Evolutionary conservation across 2,797 vertebrate genomes (phyloP), one percentile per base, ranked within the genome.

Genomic region (Columba guinea): DNA sequence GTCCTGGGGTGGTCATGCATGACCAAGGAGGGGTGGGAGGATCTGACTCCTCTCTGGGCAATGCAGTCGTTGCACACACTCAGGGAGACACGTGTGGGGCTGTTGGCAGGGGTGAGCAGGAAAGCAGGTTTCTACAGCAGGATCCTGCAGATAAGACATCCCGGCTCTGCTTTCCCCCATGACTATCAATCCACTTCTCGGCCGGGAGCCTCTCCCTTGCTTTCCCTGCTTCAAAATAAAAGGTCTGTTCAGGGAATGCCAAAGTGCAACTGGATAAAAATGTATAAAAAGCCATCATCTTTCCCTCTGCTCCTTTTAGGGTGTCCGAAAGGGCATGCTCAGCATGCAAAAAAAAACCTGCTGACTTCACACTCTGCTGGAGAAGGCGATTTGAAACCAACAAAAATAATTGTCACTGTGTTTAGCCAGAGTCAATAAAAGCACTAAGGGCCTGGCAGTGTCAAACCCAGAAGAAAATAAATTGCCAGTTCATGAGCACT

Each of bases 371-470:
- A 96, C 93, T 95, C 93, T 51, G 62, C 51, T 94, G 84, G 86
- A 96, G 89, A 84, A 96, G 86, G 90, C 3, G 35, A 96, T 94
- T 90, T 79, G 91, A 94, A 96, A 97, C 95, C 91, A 96, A 97
- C 96, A 96, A 96, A 96, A 96, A 97, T 96, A 96, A 95, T 95
- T 96, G 96, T 93, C 83, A 73, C 97, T 94, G 89, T 97, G 94
- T 96, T 97, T 96, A 97, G 93, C 94, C 96, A 96, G 96, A 97
- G 97, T 97, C 97, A 96, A 97, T 97, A 97, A 95, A 95, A 96
- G 91, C 91, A 84, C 92, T 91, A 91, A 94, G 88, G 94, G 60
- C 69, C 94, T 97, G 97, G 97, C 97, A 96, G 22, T 58, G 94
- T 97, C 95, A 96, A 91, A 75, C 83, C 23, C 64, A 63, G 69